Percentiles rank a stretch among this genome's conserved stretches.
phyloP scores from a whole-genome alignment of 1,140 invertebrate genomes.

The Apis laboriosa region DNA sequence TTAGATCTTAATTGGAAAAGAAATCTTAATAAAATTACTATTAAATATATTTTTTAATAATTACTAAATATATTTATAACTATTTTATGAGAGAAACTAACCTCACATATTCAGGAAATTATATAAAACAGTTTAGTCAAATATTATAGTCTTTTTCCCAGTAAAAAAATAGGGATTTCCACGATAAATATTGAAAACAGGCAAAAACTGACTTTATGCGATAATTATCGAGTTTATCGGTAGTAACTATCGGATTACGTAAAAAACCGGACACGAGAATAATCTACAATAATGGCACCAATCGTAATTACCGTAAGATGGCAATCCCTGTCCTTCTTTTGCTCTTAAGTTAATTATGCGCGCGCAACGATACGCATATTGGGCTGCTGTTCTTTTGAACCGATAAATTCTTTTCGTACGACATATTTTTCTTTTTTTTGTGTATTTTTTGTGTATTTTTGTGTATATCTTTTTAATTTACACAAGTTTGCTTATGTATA shows the following conservation, averaged over 20 bases:
- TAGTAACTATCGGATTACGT: constrained; percentile 9
- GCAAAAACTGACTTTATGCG: constrained; percentile 33
- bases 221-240: constrained; percentile 41
- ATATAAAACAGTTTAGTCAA: too few species aligned
- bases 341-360: constrained; percentile 63
- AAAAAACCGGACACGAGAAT: constrained; percentile 44
- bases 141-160: too few species aligned
- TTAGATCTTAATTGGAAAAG: too few species aligned
- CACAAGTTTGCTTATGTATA: background rate
- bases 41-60: too few species aligned
- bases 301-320: constrained; percentile 60
- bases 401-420: constrained; percentile 59
- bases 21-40: too few species aligned
- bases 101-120: too few species aligned
- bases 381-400: constrained; percentile 45
- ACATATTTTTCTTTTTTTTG: constrained; percentile 14
- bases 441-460: background rate
- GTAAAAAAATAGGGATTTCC: background rate
- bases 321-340: constrained; percentile 17
- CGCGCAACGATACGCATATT: constrained; percentile 59
- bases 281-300: constrained; percentile 63
- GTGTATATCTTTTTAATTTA: background rate
- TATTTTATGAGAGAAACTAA: too few species aligned
- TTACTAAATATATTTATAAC: too few species aligned
- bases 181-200: background rate